Base-by-base conservation (phyloP, 2,797 vertebrate genomes). In the Lepus oiostolus region DNA sequence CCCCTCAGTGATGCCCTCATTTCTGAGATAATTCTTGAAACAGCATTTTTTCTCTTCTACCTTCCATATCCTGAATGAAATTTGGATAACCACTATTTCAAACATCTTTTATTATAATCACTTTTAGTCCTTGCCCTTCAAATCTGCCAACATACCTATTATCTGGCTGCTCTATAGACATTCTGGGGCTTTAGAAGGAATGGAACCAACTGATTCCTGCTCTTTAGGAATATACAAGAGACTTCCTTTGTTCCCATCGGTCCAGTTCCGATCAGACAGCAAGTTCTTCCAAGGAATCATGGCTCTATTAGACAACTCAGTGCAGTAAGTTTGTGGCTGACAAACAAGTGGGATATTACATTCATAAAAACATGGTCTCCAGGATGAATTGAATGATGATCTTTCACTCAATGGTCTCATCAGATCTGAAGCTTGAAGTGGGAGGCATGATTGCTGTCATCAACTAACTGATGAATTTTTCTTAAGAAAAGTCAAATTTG, bases 391-490 rank as follows among this genome's bases (percentile, higher is more conserved):
- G 58, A 87, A 92, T 28, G 30, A 54, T 80, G 42, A 67, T 26
- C 16, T 42, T 79, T 95, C 76, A 75, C n/a, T 84, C 42, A 71
- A 19, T 72, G 30, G n/a, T 89, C 42, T 68, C 88, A 2, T 87
- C 65, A 72, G 24, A 88, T 50, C 75, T 28, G 24, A 75, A 2
- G 24, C 35, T 82, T 93, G n/a, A 86, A 11, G 24, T 58, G 58
- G 70, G 58, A 83, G 52, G 16, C 22, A 60, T 50, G n/a, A 92
- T 16, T 83, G 42, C n/a, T 84, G 35, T 91, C 63, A 79, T 91
- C 50, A 95, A 85, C 30, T 87, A 68, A 75, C 50, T 91, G 30
- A 96, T 88, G n/a, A 81, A 58, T n/a, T 85, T 52, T 58, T 75
- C 75, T 89, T 84, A 85, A 87, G 24, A 67, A 94, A 60, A 52